These are phyloP conservation scores for Melanotaenia maccullochi DNA, from an alignment of 2,797 vertebrate species.

Conservation along the genomic window DNA sequence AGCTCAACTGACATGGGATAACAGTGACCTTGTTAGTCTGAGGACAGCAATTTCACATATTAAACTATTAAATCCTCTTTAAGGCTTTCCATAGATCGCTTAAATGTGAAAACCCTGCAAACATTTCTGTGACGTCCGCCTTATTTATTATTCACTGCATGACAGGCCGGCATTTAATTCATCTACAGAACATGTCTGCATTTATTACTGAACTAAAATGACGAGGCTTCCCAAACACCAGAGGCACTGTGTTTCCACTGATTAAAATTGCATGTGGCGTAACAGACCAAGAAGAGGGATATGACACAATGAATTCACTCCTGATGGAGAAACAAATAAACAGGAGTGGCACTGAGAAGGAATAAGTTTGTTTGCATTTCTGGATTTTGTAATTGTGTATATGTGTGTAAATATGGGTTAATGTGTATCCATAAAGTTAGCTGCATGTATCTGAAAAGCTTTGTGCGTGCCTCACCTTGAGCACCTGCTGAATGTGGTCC, in stretches of 20 bases:
- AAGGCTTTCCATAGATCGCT: slow-evolving; percentile 1
- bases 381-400: background rate
- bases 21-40: background rate
- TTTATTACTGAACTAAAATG: slow-evolving; percentile 58
- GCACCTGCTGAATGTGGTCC: slow-evolving; percentile 95
- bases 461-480: slow-evolving; percentile 87
- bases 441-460: background rate
- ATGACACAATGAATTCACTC: slow-evolving; percentile 23
- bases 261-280: slow-evolving; percentile 57
- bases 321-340: slow-evolving; percentile 39
- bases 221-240: slow-evolving; percentile 51
- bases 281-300: slow-evolving; percentile 36
- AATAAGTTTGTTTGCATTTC: slow-evolving; percentile 29
- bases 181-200: slow-evolving; percentile 37
- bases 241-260: slow-evolving; percentile 48
- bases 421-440: background rate
- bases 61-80: background rate
- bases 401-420: background rate
- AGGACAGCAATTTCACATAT: background rate
- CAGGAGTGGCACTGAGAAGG: slow-evolving; percentile 15
- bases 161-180: slow-evolving; percentile 31
- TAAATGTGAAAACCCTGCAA: background rate
- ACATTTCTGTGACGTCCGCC: slow-evolving; percentile 7
- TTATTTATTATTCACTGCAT: slow-evolving; percentile 45
- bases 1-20: background rate